Evolutionary conservation across 2,797 vertebrate species (phyloP).

Genomic region (Synaphobranchus kaupii): DNA sequence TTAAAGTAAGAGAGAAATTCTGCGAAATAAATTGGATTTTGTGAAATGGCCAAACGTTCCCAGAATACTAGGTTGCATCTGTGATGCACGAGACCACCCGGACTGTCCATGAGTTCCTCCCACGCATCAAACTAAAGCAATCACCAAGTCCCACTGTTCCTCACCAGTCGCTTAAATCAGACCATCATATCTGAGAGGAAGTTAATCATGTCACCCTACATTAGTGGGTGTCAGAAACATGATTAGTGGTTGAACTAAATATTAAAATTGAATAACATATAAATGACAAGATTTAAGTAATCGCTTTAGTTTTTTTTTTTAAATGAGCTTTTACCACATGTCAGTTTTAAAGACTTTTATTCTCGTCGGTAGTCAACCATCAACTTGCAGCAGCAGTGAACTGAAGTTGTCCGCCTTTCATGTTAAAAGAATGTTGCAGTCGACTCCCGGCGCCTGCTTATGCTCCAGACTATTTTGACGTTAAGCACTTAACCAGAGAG

Average conservation of each 20-base stretch:
- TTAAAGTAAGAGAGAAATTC: not conserved
- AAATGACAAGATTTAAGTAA: slow-evolving; percentile 50
- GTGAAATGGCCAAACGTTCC: not conserved
- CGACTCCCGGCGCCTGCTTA: not conserved
- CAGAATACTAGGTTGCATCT: not conserved
- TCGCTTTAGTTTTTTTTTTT: slow-evolving; percentile 33
- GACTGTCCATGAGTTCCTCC: not conserved
- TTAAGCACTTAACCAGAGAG: not conserved
- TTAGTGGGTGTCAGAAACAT: slow-evolving; percentile 49
- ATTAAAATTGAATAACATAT: slow-evolving; percentile 50
- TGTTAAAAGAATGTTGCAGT: slow-evolving; percentile 20
- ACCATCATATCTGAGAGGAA: slow-evolving; percentile 35
- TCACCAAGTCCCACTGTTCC: not conserved
- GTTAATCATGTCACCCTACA: slow-evolving; percentile 44
- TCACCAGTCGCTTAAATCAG: slow-evolving; percentile 7
- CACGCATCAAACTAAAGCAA: not conserved
- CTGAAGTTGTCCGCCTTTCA: slow-evolving; percentile 18
- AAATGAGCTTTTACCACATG: slow-evolving; percentile 45
- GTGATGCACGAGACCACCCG: not conserved
- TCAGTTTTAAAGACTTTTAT: slow-evolving; percentile 40
- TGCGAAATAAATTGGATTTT: not conserved
- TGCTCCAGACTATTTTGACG: not conserved
- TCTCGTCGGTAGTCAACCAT: slow-evolving; percentile 19
- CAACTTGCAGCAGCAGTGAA: slow-evolving; percentile 30
- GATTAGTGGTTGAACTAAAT: slow-evolving; percentile 45